Base-by-base conservation (phyloP, 2,888 invertebrate species). In the Limnephilus rhombicus region DNA sequence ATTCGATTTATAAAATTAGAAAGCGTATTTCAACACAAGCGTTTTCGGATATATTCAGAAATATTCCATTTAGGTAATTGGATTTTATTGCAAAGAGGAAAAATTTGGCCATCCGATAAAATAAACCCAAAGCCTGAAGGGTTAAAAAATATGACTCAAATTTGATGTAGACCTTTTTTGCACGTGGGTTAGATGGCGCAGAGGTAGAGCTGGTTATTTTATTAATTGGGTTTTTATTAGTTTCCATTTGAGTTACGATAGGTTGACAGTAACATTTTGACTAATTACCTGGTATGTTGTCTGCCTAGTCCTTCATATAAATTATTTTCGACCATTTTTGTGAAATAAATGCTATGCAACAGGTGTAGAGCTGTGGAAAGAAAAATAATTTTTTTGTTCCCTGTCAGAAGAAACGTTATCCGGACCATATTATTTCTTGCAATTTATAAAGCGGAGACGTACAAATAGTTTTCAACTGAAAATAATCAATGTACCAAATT, bases 351-450 rank as follows among this genome's bases (percentile, higher is more conserved):
- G 24, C 37, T 24, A 83, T 12, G 37, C 83, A 83, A 83, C 83
- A 83, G 83, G 83, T 83, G 83, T 34, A 83, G 83, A 83, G 41
- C 15, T 18, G 37, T 41, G 83, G 37, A 83, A 37, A 83, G 83
- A 41, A 83, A 37, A 83, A 83, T 41, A 83, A 37, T 83, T 83
- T 83, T 37, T 53, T 34, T 31, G 80, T 68, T 53, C 31, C 53
- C 49, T 53, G 49, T n/a, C 86, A 45, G n/a, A 86, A 37, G 86
- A n/a, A 34, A 41, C 83, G 83, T 41, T 83, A n/a, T 24, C 37
- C 9, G n/a, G 83, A 83, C 83, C 83, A 83, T 37, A 37, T 83
- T 83, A 83, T 83, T 83, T 7, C 37, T 3, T 24, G 68, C 24
- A 68, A 68, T 68, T 68, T 68, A 68, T 68, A 68, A 68, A 68